Evolutionary conservation across 2,797 vertebrate species (phyloP).

Genomic region (Coregonus sp.): DNA sequence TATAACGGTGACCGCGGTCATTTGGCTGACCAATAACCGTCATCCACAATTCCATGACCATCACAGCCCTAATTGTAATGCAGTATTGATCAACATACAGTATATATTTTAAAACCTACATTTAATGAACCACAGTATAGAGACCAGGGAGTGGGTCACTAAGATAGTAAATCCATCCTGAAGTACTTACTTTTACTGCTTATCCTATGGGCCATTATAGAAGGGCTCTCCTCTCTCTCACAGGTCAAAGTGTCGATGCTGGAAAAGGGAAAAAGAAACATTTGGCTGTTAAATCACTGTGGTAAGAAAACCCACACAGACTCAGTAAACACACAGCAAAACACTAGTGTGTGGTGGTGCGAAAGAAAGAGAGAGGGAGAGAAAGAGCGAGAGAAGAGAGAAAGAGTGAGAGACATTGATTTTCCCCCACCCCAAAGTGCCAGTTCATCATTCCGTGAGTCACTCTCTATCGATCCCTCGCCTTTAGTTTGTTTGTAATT

Average conservation of each 20-base stretch:
- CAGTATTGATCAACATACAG: conserved; percentile 45
- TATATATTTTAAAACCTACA: conserved; percentile 18
- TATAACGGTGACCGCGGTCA: no score
- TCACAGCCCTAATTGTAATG: conserved; percentile 4
- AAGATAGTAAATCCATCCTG: conserved; percentile 67
- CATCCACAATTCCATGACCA: no score
- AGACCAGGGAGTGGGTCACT: conserved; percentile 40
- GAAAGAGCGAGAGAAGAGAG: conserved; percentile 26
- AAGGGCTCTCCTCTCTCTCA: conserved; percentile 54
- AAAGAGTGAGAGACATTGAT: conserved; percentile 72
- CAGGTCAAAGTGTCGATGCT: conserved; percentile 72
- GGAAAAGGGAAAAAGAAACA: conserved; percentile 63
- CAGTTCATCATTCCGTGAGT: conserved; percentile 82
- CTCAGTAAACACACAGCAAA: conserved; percentile 39
- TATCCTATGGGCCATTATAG: conserved; percentile 70
- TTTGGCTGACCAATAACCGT: no score
- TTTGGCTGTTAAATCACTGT: conserved; percentile 54
- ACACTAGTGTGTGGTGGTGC: conserved; percentile 38
- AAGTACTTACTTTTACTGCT: conserved; percentile 74
- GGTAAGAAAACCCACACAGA: conserved; percentile 27
- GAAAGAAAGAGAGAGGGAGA: conserved; percentile 19
- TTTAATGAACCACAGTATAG: conserved; percentile 49
- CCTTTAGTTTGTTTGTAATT: conserved; percentile 83
- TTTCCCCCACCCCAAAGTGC: conserved; percentile 72
- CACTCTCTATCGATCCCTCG: conserved; percentile 72